A percentile compares a stretch with the other conserved stretches of the same genome.
These are phyloP conservation scores for Pissodes strobi DNA, from an alignment of 1,140 invertebrate species.

Conservation along the genomic window DNA sequence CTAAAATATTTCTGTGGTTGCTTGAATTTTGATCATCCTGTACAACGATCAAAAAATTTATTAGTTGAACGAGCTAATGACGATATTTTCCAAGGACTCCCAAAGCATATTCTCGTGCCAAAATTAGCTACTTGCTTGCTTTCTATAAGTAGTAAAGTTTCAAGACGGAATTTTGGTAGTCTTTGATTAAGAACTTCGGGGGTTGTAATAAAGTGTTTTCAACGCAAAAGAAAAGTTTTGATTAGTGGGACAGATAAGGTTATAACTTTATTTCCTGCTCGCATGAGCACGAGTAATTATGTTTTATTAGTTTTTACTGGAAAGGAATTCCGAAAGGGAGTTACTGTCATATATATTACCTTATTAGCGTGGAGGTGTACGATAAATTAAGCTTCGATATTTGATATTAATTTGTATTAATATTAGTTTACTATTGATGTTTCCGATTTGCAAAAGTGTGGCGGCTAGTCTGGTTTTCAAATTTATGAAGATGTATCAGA, in stretches of 20 bases:
- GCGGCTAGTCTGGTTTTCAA: too few relatives aligned
- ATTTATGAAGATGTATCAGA: too few relatives aligned
- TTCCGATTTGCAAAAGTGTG: too few relatives aligned
- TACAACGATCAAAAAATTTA: conserved; percentile 1
- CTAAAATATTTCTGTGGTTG: too few relatives aligned
- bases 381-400: too few relatives aligned
- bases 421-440: too few relatives aligned
- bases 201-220: conserved; percentile 21
- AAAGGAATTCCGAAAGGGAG: neutral
- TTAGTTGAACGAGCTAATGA: neutral
- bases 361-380: too few relatives aligned
- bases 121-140: neutral
- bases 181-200: conserved; percentile 22
- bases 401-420: too few relatives aligned
- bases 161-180: conserved; percentile 9
- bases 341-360: too few relatives aligned
- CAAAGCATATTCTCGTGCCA: conserved; percentile 6
- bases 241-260: conserved; percentile 25
- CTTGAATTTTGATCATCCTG: too few relatives aligned
- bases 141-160: conserved; percentile 19
- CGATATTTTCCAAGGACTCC: neutral
- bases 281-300: conserved; percentile 15
- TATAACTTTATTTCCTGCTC: conserved; percentile 22
- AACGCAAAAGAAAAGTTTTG: conserved; percentile 19
- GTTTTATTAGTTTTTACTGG: conserved; percentile 13